Evolutionary conservation across 2,888 invertebrate genomes (phyloP), one percentile per base, ranked within the genome.

Genomic region (Nycteola revayana): DNA sequence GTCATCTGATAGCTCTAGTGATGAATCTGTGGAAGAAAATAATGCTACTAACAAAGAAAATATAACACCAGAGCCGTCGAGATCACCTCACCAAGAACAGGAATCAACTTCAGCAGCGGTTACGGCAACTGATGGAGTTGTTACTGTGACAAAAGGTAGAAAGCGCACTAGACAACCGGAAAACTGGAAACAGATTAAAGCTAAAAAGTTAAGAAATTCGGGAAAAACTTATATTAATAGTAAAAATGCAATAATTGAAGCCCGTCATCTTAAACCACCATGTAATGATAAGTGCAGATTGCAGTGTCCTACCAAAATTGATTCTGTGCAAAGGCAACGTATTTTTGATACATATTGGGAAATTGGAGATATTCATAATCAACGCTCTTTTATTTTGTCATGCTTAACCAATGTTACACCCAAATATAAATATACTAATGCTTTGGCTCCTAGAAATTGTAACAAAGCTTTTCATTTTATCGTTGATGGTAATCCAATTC

Each of bases 381-480:
- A 32, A n/a, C 20, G 26, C 21, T 25, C 11, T 8, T 26, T 32
- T 32, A 32, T 32, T 9, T 26, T 29, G 39, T 44, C 42, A 23
- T 50, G 50, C 35, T 32, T 47, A 32, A 40, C 44, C 28, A 21
- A 32, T 37, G 39, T 42, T 25, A 39, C 39, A 25, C 39, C 38
- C 8, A 33, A 9, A 33, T 38, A 42, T 9, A 34, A 33, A 25
- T 35, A 42, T 9, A 25, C 42, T 6, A 42, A 42, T 26, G 37
- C 34, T 14, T 8, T n/a, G 4, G 22, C 25, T 7, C 32, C 41
- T 1, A 21, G 36, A 20, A 11, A 26, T 7, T 23, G 24, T 7
- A 42, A 42, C 7, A 7, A 36, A 10, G 35, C 38, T 9, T 43
- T 36, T n/a, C 23, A 36, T 32, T 36, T 42, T 8, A n/a, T 10